Percentiles rank a stretch among this genome's conserved stretches.
phyloP scores from a whole-genome alignment of 2,888 invertebrate species.

The Oasisia sp. region DNA sequence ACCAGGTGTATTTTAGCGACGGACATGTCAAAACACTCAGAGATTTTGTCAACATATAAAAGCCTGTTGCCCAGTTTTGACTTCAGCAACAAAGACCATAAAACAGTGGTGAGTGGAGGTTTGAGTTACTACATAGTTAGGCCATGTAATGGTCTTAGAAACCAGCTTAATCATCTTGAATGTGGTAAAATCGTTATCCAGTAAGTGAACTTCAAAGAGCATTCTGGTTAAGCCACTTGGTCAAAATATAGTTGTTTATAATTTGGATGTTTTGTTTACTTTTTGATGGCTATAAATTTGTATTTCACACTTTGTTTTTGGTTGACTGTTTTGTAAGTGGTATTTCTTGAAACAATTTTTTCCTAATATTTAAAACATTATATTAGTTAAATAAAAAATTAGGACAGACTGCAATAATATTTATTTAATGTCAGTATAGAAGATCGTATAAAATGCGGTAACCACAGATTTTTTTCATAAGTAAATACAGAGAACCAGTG shows the following conservation, averaged over 20 bases:
- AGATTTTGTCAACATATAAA: constrained; percentile 61
- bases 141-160: neutral
- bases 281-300: too few relatives aligned
- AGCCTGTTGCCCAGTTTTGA: constrained; percentile 56
- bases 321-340: too few relatives aligned
- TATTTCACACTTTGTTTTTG: too few relatives aligned
- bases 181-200: too few relatives aligned
- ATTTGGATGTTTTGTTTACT: too few relatives aligned
- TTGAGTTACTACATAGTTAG: neutral
- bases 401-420: neutral
- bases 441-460: neutral
- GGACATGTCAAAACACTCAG: constrained; percentile 65
- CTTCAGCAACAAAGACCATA: constrained; percentile 56
- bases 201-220: too few relatives aligned
- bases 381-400: too few relatives aligned
- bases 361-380: too few relatives aligned
- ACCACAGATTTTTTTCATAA: neutral
- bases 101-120: constrained; percentile 27
- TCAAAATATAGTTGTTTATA: too few relatives aligned
- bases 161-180: neutral
- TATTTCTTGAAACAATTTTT: too few relatives aligned
- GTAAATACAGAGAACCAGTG: neutral
- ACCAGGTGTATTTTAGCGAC: constrained; percentile 64
- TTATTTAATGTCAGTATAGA: neutral
- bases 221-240: too few relatives aligned